These are phyloP conservation scores for Eristalis arbustorum DNA, from an alignment of 2,888 invertebrate species.

Conservation along the genomic window DNA sequence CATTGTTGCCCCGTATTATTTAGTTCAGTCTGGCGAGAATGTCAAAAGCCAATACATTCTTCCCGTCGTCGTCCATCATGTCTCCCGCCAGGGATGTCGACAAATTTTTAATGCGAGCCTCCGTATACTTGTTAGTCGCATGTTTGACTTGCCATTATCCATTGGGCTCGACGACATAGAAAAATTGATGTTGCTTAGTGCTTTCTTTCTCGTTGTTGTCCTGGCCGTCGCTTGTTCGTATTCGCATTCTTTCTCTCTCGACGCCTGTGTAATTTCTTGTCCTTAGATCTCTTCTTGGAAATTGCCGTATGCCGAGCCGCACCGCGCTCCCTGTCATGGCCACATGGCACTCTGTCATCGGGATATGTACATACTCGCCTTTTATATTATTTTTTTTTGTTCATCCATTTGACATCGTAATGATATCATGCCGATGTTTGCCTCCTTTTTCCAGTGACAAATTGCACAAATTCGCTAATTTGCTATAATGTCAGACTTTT, in stretches of 20 bases:
- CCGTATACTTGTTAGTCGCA: slow-evolving; percentile 52
- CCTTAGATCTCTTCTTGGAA: slow-evolving; percentile 10
- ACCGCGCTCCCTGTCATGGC: background rate
- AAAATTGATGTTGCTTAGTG: slow-evolving; percentile 42
- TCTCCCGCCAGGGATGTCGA: slow-evolving; percentile 42
- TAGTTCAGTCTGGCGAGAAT: slow-evolving; percentile 29
- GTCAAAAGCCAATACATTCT: slow-evolving; percentile 43
- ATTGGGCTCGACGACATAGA: slow-evolving; percentile 42
- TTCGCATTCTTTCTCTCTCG: background rate
- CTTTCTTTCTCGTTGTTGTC: background rate
- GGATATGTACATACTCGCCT: background rate
- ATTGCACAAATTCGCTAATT: slow-evolving; percentile 59
- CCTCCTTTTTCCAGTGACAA: slow-evolving; percentile 46
- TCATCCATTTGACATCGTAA: slow-evolving; percentile 24
- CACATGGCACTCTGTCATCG: slow-evolving; percentile 30
- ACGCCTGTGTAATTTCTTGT: slow-evolving; percentile 27
- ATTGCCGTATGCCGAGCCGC: background rate
- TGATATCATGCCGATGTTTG: slow-evolving; percentile 33
- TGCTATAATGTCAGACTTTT: slow-evolving; percentile 46
- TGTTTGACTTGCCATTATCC: slow-evolving; percentile 60
- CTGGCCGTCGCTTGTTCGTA: background rate
- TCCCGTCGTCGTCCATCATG: slow-evolving; percentile 53
- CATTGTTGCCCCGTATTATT: slow-evolving; percentile 19
- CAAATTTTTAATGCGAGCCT: slow-evolving; percentile 51
- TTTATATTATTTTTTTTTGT: slow-evolving; percentile 5